A percentile compares a stretch with the other conserved stretches of the same genome.
Conservation (phyloP, 2,113 vertebrate genomes). For the Sinocyclocheilus rhinocerous region DNA sequence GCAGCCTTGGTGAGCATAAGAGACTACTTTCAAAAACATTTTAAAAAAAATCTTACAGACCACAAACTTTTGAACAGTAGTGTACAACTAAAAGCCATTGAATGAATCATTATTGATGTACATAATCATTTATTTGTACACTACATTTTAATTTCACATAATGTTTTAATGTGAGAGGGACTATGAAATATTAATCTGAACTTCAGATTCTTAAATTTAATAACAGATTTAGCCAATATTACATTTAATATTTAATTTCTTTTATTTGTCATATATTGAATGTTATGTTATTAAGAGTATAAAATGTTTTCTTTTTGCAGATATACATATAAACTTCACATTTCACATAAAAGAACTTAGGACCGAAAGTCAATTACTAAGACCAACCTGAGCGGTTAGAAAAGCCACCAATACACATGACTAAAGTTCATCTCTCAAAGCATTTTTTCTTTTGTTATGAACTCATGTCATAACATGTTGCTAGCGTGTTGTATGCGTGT, state of each 20-base stretch:
- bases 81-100: neutral
- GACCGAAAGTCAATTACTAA: neutral
- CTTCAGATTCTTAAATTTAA: neutral
- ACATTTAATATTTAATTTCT: neutral
- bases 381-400: neutral
- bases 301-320: neutral
- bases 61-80: neutral
- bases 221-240: neutral
- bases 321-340: neutral
- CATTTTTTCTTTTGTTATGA: neutral
- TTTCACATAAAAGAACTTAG: neutral
- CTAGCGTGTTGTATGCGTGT: slow-evolving; percentile 3
- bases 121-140: neutral
- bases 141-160: neutral
- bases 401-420: neutral
- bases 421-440: neutral
- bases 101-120: neutral
- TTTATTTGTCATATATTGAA: no score
- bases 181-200: neutral
- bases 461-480: slow-evolving; percentile 19
- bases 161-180: neutral
- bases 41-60: neutral
- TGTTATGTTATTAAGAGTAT: no score
- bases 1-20: no score
- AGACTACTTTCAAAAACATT: neutral